Base-by-base conservation (phyloP, 53 echinoderm and acorn worm genomes). In the Astropecten irregularis region DNA sequence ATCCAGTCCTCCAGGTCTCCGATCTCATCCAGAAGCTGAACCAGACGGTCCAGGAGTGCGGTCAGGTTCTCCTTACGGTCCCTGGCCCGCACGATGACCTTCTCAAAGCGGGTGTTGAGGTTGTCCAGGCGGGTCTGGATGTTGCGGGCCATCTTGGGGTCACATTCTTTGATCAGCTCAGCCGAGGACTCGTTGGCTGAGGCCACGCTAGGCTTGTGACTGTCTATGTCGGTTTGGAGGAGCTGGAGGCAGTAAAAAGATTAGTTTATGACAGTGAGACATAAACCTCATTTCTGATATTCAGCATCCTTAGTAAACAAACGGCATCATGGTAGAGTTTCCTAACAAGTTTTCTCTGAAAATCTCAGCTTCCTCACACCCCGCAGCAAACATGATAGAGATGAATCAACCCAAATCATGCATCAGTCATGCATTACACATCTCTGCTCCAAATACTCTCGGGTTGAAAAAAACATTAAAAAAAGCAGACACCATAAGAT, bases 1-100 rank as follows among this genome's bases (percentile, higher is more conserved):
- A 92, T 86, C 97, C 97, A 97, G 40, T 97, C 97, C 81, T 97
- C 97, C 53, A 97, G 84, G 22, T 97, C 97, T 4, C 92, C 86
- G 37, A 92, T 87, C 86, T 89, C 88, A 73, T 95, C 90, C 73
- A 90, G 88, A 23, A 95, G 88, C 82, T 86, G 88, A 19, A 69
- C 53, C 63, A 95, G 83, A 21, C 83, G 88, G 42, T 95, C 95
- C 66, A 99, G 77, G 26, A 94, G 70, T 3, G 92, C 90, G 15
- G 82, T 71, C 84, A 99, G 83, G 76, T 85, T 83, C 23, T 90
- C 95, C 84, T 95, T 90, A 39, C 99, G 90, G 38, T 84, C 73
- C 27, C 94, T 82, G 42, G 94, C 92, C 3, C 94, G 82, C 10
- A 92, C 89, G 60, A 92, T 95, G 40, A 99, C 89, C 42, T 72